These are phyloP conservation scores for Cephonodes hylas DNA, from an alignment of 2,888 invertebrate genomes.

Conservation along the genomic window DNA sequence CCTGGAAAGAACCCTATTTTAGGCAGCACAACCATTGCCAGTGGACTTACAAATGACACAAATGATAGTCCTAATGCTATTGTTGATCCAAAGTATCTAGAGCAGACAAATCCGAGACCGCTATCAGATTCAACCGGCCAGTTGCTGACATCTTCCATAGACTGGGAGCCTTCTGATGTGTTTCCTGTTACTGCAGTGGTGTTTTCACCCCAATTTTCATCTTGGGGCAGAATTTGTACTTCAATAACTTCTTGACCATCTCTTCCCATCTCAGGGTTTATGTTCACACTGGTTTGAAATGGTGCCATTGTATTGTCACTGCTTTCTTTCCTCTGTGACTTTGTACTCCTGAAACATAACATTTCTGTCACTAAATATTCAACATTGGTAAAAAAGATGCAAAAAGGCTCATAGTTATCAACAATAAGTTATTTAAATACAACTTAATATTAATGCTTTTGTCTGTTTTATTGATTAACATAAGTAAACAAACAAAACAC, in stretches of 20 bases:
- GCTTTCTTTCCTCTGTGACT: slow-evolving; percentile 83
- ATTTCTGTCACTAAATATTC: not conserved
- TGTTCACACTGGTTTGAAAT: slow-evolving; percentile 92
- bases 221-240: slow-evolving; percentile 97
- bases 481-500: too few species aligned
- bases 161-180: slow-evolving; percentile 97
- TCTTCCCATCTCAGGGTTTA: slow-evolving; percentile 87
- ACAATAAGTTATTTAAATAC: too few species aligned
- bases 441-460: too few species aligned
- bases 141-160: slow-evolving; percentile 93
- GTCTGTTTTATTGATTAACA: too few species aligned
- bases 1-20: slow-evolving; percentile 93
- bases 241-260: slow-evolving; percentile 96
- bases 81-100: slow-evolving; percentile 91
- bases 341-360: slow-evolving; percentile 81
- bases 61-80: slow-evolving; percentile 90
- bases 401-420: not conserved
- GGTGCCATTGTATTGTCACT: slow-evolving; percentile 88
- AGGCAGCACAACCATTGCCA: slow-evolving; percentile 97
- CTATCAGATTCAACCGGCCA: slow-evolving; percentile 89
- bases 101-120: slow-evolving; percentile 87
- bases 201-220: slow-evolving; percentile 99
- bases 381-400: not conserved
- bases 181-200: slow-evolving; percentile 98
- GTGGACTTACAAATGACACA: slow-evolving; percentile 93